A percentile compares a stretch with the other conserved stretches of the same genome.
Conservation (phyloP, 2,113 vertebrate species). For the Myotis brandtii region DNA sequence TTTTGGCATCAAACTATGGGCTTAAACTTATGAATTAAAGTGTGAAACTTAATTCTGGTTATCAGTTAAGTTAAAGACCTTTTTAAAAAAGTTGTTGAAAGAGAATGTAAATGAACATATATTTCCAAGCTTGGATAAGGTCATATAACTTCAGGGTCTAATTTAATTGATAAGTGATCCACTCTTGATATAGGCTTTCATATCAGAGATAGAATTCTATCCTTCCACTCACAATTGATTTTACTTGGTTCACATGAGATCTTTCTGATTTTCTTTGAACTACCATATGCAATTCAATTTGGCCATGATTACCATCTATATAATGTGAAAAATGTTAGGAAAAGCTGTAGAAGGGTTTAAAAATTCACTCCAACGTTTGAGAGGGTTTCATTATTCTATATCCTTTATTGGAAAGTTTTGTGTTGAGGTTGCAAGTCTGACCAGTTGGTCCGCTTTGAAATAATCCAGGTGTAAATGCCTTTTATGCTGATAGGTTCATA, state of each 20-base stretch:
- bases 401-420: conserved; percentile 39
- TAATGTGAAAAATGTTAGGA: conserved; percentile 39
- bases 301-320: neutral
- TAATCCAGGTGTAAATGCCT: conserved; percentile 29
- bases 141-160: neutral
- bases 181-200: conserved; percentile 12
- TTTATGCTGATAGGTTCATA: neutral
- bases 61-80: conserved; percentile 14
- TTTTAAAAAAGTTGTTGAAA: conserved; percentile 36
- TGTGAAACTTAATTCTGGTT: neutral
- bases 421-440: neutral
- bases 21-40: conserved; percentile 37
- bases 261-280: conserved; percentile 44
- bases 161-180: conserved; percentile 5
- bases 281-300: neutral
- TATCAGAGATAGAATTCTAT: conserved; percentile 28
- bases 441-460: conserved; percentile 45
- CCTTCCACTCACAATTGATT: neutral
- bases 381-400: neutral
- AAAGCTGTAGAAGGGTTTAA: conserved; percentile 27
- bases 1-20: neutral
- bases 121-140: conserved; percentile 19
- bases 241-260: conserved; percentile 25
- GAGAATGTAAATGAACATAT: neutral
- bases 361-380: neutral